Base-by-base conservation (phyloP, 2,113 vertebrate genomes). In the Neodontobutis hainanensis region DNA sequence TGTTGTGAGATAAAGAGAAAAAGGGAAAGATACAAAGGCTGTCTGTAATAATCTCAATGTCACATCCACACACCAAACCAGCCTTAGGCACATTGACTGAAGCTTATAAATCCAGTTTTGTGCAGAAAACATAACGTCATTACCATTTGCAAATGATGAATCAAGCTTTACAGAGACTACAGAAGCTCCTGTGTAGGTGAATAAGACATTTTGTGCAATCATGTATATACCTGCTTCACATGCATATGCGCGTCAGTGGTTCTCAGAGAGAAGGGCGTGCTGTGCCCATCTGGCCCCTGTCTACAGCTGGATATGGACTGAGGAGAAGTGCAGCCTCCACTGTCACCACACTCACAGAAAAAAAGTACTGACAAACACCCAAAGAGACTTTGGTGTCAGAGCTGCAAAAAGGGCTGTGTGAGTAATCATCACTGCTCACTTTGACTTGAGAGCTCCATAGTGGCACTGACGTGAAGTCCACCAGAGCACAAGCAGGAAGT, bases 211-310 rank as follows among this genome's bases (percentile, higher is more conserved):
- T 50, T 62, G 50, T 57, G 73, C 51, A 60, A 61, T 50, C 49
- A 61, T 50, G 47, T 69, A 49, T 48, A 27, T 43, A 78, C 76
- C 57, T 75, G 68, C 66, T 68, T 70, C 77, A 19, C 61, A 63
- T 76, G 70, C 66, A 57, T 61, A 67, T 61, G 68, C 53, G 48
- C 43, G 67, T 51, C 40, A 62, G 47, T 68, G 57, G 61, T 42
- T 77, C 66, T 74, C 68, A 55, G 58, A 71, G 19, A 34, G 11
- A 38, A 27, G 75, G 50, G 27, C 36, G 38, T 75, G 73, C 75
- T 59, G 61, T 72, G 71, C 36, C 70, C 69, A 82, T 74, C 76
- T 82, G 82, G 52, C 62, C 75, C 64, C 70, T 55, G 34, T 61
- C 65, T 62, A 66, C 69, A 45, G 63, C 15, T 68, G 63, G 57